phyloP scores from a whole-genome alignment of 2,113 vertebrate species.

The Heterotilapia buettikoferi region DNA sequence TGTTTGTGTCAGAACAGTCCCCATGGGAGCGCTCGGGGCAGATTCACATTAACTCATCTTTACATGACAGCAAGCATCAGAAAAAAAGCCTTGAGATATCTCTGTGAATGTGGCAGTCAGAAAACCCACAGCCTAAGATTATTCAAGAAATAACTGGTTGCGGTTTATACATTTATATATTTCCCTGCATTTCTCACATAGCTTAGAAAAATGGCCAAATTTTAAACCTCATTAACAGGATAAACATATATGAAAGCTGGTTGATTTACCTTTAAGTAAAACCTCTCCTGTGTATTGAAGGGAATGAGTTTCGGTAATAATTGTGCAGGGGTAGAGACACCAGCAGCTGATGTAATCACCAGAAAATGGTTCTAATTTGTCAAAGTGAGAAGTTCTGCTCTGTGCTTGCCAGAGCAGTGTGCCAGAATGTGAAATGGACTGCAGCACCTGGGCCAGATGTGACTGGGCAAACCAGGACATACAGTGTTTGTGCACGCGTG shows the following conservation, averaged over 20 bases:
- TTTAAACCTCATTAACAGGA: neutral
- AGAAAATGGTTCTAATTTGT: constrained; percentile 70
- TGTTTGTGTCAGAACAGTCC: constrained; percentile 22
- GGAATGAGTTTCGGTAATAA: constrained; percentile 15
- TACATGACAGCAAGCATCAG: constrained; percentile 37
- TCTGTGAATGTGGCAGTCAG: neutral
- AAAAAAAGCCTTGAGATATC: neutral
- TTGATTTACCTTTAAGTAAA: neutral
- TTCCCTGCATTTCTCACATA: neutral
- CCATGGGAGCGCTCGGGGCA: neutral
- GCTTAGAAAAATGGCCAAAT: neutral
- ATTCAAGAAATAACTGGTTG: neutral
- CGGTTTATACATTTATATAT: neutral
- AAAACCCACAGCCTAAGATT: neutral
- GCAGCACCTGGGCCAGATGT: constrained; percentile 57
- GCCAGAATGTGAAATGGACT: constrained; percentile 50
- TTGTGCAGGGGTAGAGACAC: constrained; percentile 45
- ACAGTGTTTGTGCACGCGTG: neutral
- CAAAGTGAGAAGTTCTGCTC: constrained; percentile 63
- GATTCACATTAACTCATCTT: constrained; percentile 50
- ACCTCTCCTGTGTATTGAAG: neutral
- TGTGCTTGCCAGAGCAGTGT: constrained; percentile 37
- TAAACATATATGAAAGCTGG: neutral
- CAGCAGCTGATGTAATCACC: constrained; percentile 63
- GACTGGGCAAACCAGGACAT: constrained; percentile 32